A percentile compares a stretch with the other conserved stretches of the same genome.
These are phyloP conservation scores for Halictus rubicundus DNA, from an alignment of 1,140 invertebrate species.

Conservation along the genomic window DNA sequence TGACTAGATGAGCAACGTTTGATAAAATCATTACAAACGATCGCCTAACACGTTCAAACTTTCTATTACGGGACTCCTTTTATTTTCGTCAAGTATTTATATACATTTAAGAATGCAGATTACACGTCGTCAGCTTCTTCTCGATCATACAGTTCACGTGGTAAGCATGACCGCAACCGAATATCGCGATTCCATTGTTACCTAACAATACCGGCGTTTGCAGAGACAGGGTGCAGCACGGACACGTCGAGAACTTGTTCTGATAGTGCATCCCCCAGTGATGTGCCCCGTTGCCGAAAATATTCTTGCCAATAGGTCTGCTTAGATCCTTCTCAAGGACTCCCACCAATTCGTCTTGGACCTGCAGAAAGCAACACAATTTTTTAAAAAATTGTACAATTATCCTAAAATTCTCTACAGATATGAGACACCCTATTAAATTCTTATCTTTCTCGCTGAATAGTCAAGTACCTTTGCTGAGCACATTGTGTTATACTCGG, in stretches of 20 bases:
- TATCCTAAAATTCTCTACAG: too few relatives aligned
- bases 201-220: conserved; percentile 76
- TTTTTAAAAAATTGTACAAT: not conserved
- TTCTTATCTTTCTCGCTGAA: not conserved
- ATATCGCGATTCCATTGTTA: conserved; percentile 76
- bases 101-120: conserved; percentile 68
- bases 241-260: conserved; percentile 70
- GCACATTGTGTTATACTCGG: conserved; percentile 72
- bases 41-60: not conserved
- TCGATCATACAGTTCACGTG: conserved; percentile 79
- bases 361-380: conserved; percentile 46
- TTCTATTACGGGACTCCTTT: conserved; percentile 34
- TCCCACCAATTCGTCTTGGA: conserved; percentile 64
- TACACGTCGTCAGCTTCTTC: conserved; percentile 76
- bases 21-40: not conserved
- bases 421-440: too few relatives aligned
- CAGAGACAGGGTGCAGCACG: conserved; percentile 76
- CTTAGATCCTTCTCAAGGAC: conserved; percentile 68
- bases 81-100: conserved; percentile 14
- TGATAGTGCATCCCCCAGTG: conserved; percentile 78
- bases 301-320: conserved; percentile 54
- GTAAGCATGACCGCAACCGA: conserved; percentile 78
- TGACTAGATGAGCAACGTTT: conserved; percentile 17
- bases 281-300: conserved; percentile 72
- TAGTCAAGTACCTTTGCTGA: conserved; percentile 69